Evolutionary conservation across 1,140 invertebrate species (phyloP), one percentile per base, ranked within the genome.

Genomic region (Pemphigus obesinymphae): DNA sequence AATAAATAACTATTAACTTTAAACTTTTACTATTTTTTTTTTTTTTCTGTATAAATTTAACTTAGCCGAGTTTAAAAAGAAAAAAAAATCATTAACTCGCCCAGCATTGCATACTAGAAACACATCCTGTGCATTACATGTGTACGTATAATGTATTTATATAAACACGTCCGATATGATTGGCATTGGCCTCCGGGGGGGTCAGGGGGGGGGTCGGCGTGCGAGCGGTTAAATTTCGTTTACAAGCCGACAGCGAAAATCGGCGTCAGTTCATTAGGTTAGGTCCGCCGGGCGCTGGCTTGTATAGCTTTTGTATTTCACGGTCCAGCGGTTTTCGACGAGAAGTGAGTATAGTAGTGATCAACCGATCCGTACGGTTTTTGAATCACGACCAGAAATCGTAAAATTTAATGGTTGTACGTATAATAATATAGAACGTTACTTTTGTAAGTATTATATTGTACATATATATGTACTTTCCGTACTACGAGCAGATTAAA

Each of bases 311-410:
- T 58, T 58, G 70, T 72, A 61, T 82, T 63, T 82, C 31, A 61
- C 73, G 53, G 48, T 5, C 3, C 23, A 2, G 10, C 11, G 34
- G 48, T n/a, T 82, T 82, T 34, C 43, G 43, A 73, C 17, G 58
- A 48, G 43, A 73, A 53, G 40, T 23, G 20, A 5, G 10, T 40
- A 40, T 10, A 53, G 17, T 17, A 26, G 23, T 20, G 17, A 48
- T 29, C 17, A 50, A 50, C 70, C 4, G 43, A 50, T 50, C 45
- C 70, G 70, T 45, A 45, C 17, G 68, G 23, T 50, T 50, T n/a
- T 73, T 73, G 17, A 50, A 73, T 73, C 70, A 73, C 70, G 8
- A 73, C 45, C 70, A 73, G 70, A 73, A 73, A 73, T 73, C 70
- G 45, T 73, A 50, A 73, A 48, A 73, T 50, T 11, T 73, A 48